phyloP scores from a whole-genome alignment of 1,140 invertebrate species.

The Drosophila jambulina region DNA sequence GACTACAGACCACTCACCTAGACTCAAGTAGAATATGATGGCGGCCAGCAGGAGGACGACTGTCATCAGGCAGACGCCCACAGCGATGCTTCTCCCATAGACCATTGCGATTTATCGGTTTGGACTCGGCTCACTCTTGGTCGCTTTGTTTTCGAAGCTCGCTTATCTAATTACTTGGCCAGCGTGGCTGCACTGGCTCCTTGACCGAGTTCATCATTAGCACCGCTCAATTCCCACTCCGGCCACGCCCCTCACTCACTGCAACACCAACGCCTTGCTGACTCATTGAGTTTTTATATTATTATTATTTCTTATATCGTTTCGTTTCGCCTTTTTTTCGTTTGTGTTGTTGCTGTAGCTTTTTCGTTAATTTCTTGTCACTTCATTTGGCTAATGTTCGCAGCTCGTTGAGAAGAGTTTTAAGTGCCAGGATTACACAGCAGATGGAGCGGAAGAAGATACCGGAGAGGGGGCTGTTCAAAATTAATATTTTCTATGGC shows the following conservation, averaged over 20 bases:
- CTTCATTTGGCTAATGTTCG: conserved; percentile 67
- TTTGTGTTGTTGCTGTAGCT: conserved; percentile 4
- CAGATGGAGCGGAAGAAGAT: conserved; percentile 50
- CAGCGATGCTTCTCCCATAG: conserved; percentile 77
- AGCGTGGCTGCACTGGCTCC: conserved; percentile 42
- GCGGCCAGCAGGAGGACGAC: conserved; percentile 66
- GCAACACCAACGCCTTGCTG: conserved; percentile 29
- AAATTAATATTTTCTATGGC: conserved; percentile 55
- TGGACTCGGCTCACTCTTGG: conserved; percentile 1
- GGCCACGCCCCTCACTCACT: conserved; percentile 42
- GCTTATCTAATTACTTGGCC: conserved; percentile 71
- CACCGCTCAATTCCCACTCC: conserved; percentile 31
- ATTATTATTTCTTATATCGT: conserved; percentile 53
- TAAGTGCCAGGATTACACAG: conserved; percentile 54
- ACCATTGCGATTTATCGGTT: conserved; percentile 64
- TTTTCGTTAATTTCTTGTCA: conserved; percentile 58
- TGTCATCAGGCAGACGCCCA: conserved; percentile 68
- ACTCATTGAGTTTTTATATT: conserved; percentile 47
- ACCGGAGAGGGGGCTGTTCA: conserved; percentile 9
- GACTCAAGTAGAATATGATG: conserved; percentile 74
- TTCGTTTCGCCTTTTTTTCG: conserved; percentile 9
- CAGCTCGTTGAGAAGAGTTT: conserved; percentile 41
- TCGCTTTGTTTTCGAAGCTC: conserved; percentile 31
- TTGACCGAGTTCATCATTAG: conserved; percentile 70
- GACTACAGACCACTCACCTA: conserved; percentile 59